A percentile compares a stretch with the other conserved stretches of the same genome.
Conservation (phyloP, 2,113 vertebrate genomes). For the Neotoma lepida region DNA sequence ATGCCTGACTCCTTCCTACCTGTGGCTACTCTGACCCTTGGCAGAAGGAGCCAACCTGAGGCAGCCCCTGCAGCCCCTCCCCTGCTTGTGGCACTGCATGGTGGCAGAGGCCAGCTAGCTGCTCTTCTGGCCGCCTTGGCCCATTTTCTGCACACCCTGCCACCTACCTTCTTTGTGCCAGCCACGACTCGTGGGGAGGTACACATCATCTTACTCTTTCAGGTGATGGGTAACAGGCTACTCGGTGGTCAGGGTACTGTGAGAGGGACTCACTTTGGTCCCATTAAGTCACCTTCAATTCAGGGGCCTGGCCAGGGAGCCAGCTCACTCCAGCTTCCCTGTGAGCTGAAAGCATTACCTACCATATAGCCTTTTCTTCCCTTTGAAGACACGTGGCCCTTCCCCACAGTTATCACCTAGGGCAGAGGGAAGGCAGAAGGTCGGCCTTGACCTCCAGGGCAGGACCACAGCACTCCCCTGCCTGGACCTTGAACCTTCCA, state of each 20-base stretch:
- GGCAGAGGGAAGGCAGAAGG: background rate
- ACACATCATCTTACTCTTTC: background rate
- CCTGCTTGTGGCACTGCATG: background rate
- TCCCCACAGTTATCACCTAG: background rate
- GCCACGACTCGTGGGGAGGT: background rate
- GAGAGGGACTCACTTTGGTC: background rate
- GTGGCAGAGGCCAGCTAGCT: background rate
- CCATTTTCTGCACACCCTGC: background rate
- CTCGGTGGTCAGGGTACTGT: background rate
- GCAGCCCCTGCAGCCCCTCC: background rate
- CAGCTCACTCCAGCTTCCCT: slow-evolving; percentile 12
- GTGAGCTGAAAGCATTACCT: slow-evolving; percentile 26
- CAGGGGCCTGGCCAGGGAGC: background rate
- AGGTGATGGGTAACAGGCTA: background rate
- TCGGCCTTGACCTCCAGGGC: background rate
- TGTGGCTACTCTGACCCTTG: background rate
- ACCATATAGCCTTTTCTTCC: slow-evolving; percentile 67
- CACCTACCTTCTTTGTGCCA: background rate
- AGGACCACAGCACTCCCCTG: background rate
- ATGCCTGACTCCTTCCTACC: background rate
- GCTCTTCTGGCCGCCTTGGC: background rate
- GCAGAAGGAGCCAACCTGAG: background rate
- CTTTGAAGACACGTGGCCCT: slow-evolving; percentile 44
- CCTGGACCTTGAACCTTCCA: background rate
- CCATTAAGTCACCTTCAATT: background rate